A percentile compares a stretch with the other conserved stretches of the same genome.
Conservation (phyloP, 2,888 invertebrate genomes). For the Scaptomyza cyrtandrae region DNA sequence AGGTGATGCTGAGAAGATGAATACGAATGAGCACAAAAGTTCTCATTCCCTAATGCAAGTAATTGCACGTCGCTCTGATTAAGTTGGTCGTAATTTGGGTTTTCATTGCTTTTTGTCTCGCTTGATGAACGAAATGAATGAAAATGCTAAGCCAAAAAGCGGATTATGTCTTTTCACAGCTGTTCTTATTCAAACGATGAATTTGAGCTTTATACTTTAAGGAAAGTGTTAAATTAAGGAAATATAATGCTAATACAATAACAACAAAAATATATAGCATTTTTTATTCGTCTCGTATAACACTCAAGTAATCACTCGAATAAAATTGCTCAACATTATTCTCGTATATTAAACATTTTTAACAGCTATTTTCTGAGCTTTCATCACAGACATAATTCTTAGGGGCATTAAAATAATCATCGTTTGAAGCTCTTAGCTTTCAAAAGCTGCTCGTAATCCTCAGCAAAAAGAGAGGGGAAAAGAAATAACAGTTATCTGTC, state of each 20-base stretch:
- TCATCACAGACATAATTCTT: conserved; percentile 16
- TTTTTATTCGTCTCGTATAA: neutral
- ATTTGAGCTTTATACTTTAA: conserved; percentile 59
- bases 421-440: conserved; percentile 21
- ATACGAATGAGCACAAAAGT: conserved; percentile 49
- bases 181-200: conserved; percentile 70
- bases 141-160: conserved; percentile 74
- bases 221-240: too few species aligned
- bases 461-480: conserved; percentile 9
- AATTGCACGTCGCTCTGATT: conserved; percentile 78
- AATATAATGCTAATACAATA: too few species aligned
- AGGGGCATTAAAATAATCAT: conserved; percentile 36
- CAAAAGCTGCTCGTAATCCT: conserved; percentile 21
- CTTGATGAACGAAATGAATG: conserved; percentile 7
- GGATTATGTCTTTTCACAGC: conserved; percentile 63
- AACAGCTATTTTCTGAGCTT: conserved; percentile 18
- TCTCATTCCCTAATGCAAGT: conserved; percentile 70
- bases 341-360: neutral
- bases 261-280: neutral
- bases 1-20: neutral
- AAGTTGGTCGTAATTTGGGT: conserved; percentile 68
- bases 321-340: neutral
- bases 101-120: conserved; percentile 26
- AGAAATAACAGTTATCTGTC: conserved; percentile 70
- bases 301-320: neutral